Evolutionary conservation across 2,113 vertebrate species (phyloP).

Genomic region (Jacana jacana): DNA sequence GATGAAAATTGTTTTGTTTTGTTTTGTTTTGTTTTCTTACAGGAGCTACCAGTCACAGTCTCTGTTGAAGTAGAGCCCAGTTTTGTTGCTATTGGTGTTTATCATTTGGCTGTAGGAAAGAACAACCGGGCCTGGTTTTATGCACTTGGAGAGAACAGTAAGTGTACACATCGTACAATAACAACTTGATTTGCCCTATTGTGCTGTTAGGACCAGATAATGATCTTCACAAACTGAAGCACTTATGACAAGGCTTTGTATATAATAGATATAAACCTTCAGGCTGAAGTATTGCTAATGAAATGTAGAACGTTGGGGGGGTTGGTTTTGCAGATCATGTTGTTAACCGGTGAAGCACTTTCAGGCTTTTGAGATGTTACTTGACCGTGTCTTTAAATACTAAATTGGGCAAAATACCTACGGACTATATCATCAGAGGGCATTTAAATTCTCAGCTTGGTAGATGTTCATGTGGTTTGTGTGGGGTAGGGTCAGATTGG

Average conservation of each 20-base stretch:
- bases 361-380: not conserved
- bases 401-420: not conserved
- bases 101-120: constrained; percentile 95
- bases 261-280: constrained; percentile 3
- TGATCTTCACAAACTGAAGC: not conserved
- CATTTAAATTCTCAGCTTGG: not conserved
- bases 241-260: not conserved
- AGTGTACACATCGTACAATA: not conserved
- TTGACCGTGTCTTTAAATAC: not conserved
- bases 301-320: not conserved
- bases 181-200: not conserved
- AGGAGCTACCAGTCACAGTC: constrained; percentile 86
- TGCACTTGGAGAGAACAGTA: constrained; percentile 83
- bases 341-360: not conserved
- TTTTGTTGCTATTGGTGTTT: constrained; percentile 91
- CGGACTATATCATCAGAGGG: not conserved
- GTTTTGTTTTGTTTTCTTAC: not conserved
- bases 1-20: not conserved
- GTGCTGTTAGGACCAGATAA: not conserved
- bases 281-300: not conserved
- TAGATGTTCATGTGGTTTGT: not conserved
- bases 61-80: constrained; percentile 93
- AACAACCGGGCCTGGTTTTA: constrained; percentile 99
- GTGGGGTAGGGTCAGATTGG: not conserved
- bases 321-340: not conserved